Percentiles rank a stretch among this genome's conserved stretches.
These are phyloP conservation scores for Poeciliopsis presidionis DNA, from an alignment of 2,797 vertebrate species.

Conservation along the genomic window DNA sequence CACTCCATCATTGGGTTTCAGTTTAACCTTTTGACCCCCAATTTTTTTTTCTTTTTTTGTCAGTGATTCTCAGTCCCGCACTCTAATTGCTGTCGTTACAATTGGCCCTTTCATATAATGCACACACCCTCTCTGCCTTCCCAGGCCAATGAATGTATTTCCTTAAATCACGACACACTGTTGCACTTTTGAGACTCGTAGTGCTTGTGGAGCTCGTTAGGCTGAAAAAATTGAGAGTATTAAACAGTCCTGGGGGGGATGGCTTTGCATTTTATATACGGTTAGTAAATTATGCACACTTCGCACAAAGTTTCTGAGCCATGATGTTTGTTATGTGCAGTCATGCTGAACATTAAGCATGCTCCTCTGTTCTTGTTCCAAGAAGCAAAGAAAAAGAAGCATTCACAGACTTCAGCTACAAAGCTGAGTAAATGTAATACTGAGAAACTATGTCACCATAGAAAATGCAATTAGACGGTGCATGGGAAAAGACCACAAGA, in stretches of 20 bases:
- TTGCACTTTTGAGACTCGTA: neutral
- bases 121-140: slow-evolving; percentile 24
- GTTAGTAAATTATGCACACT: neutral
- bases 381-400: neutral
- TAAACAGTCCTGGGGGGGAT: neutral
- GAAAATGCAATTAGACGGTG: slow-evolving; percentile 37
- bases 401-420: neutral
- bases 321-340: neutral
- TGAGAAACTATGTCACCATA: slow-evolving; percentile 31
- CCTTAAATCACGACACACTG: slow-evolving; percentile 22
- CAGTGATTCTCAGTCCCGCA: slow-evolving; percentile 30
- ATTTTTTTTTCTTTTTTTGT: slow-evolving; percentile 34
- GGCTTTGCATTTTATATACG: slow-evolving; percentile 3
- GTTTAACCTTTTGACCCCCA: slow-evolving; percentile 47
- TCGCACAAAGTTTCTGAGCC: neutral
- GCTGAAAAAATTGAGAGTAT: slow-evolving; percentile 29
- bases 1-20: slow-evolving; percentile 37
- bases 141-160: slow-evolving; percentile 27
- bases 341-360: neutral
- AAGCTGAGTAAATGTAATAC: neutral
- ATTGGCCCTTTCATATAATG: slow-evolving; percentile 51
- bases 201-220: neutral
- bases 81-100: slow-evolving; percentile 61
- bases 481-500: slow-evolving; percentile 33
- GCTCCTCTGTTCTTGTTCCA: slow-evolving; percentile 2